These are phyloP conservation scores for Falco concolor DNA, from an alignment of 2,797 vertebrate species.

Conservation along the genomic window DNA sequence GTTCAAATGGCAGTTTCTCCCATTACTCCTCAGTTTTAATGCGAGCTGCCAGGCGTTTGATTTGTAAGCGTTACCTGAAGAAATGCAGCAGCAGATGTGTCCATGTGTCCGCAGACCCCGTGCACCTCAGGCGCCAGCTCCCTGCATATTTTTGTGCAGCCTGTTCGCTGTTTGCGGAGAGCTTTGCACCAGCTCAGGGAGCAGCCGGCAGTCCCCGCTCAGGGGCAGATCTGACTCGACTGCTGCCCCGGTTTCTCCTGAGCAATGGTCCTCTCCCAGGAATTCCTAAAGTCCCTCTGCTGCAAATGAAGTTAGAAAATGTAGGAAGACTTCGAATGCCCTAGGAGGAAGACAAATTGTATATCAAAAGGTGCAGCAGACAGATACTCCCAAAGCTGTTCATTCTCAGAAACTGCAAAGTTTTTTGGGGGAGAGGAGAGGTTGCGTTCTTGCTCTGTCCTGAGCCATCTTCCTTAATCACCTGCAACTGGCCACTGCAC, in stretches of 20 bases:
- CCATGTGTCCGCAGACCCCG: rapidly evolving
- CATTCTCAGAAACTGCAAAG: not conserved
- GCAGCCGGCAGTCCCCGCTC: not conserved
- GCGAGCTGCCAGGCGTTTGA: rapidly evolving
- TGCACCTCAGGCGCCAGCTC: not conserved
- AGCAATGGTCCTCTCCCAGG: not conserved
- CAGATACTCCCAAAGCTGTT: not conserved
- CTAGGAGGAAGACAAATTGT: not conserved
- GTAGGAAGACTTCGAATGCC: not conserved
- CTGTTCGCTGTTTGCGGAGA: not conserved
- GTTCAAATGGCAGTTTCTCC: not conserved
- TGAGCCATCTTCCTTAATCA: not conserved
- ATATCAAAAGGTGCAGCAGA: not conserved
- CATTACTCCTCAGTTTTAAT: not conserved
- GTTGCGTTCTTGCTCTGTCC: not conserved
- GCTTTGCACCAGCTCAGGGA: not conserved
- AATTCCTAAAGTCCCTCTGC: not conserved
- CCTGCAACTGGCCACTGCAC: not conserved
- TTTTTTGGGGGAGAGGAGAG: not conserved
- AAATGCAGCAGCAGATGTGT: not conserved
- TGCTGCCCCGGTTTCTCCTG: not conserved
- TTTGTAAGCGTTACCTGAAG: not conserved
- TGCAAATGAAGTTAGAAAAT: not conserved
- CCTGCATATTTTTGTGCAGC: not conserved
- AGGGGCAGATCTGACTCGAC: not conserved